These are phyloP conservation scores for Circaetus gallicus DNA, from an alignment of 2,113 vertebrate genomes.

Conservation along the genomic window DNA sequence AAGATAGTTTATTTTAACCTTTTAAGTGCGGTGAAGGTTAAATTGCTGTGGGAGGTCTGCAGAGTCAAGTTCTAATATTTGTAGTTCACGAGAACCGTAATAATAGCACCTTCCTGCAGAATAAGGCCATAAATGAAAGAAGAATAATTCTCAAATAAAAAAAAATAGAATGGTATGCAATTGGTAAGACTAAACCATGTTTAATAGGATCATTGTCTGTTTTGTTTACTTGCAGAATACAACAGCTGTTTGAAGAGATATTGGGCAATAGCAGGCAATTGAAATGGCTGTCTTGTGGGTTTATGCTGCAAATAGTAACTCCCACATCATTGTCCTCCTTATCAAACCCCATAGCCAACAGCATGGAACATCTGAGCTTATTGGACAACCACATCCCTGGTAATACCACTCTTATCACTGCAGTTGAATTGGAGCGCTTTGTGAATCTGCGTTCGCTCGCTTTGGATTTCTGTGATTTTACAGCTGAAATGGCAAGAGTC, in stretches of 20 bases:
- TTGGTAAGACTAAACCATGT: background rate
- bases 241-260: slow-evolving; percentile 93
- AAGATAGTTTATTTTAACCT: background rate
- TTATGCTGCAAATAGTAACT: slow-evolving; percentile 94
- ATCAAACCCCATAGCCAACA: slow-evolving; percentile 88
- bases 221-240: slow-evolving; percentile 84
- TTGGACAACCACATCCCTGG: slow-evolving; percentile 89
- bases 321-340: slow-evolving; percentile 89
- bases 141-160: background rate
- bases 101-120: background rate
- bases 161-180: background rate
- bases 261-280: slow-evolving; percentile 93
- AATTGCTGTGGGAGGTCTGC: background rate
- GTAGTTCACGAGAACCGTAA: background rate
- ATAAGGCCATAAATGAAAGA: background rate
- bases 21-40: background rate
- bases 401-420: slow-evolving; percentile 82
- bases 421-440: slow-evolving; percentile 89
- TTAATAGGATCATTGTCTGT: slow-evolving; percentile 52
- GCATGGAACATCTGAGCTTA: slow-evolving; percentile 93
- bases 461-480: slow-evolving; percentile 95
- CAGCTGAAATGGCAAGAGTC: slow-evolving; percentile 90
- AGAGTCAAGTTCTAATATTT: background rate
- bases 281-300: slow-evolving; percentile 93
- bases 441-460: slow-evolving; percentile 88